Evolutionary conservation across 2,113 vertebrate genomes (phyloP).

Genomic region (Dicaeum eximium): DNA sequence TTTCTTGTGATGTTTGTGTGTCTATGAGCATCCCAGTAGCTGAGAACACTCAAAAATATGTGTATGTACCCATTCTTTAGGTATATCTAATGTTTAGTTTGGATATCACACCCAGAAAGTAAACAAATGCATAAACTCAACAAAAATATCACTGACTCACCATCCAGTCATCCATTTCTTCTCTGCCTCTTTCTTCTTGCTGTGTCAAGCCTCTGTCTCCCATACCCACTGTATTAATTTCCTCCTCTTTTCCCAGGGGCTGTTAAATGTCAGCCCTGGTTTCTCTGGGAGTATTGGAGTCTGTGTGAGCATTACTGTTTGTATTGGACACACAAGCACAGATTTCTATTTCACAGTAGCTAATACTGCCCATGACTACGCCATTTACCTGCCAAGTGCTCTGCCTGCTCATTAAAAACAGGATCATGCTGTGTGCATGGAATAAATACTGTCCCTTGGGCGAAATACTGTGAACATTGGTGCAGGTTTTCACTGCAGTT

Average conservation of each 20-base stretch:
- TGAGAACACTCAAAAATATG: background rate
- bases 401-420: constrained; percentile 26
- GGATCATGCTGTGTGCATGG: background rate
- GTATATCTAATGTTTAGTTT: constrained; percentile 33
- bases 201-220: background rate
- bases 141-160: constrained; percentile 53
- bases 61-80: background rate
- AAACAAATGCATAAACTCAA: constrained; percentile 44
- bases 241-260: background rate
- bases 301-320: background rate
- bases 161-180: background rate
- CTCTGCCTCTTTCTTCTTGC: constrained; percentile 12
- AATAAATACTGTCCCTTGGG: background rate
- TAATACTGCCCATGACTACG: background rate
- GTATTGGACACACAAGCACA: background rate
- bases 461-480: background rate
- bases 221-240: background rate
- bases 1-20: constrained; percentile 21
- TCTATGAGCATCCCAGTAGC: background rate
- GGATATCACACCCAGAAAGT: constrained; percentile 53
- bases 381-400: constrained; percentile 18
- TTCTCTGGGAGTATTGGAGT: background rate
- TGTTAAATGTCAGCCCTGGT: background rate
- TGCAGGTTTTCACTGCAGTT: background rate
- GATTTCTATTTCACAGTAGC: constrained; percentile 18